Evolutionary conservation across 2,797 vertebrate species (phyloP).

Genomic region (Smutsia gigantea): DNA sequence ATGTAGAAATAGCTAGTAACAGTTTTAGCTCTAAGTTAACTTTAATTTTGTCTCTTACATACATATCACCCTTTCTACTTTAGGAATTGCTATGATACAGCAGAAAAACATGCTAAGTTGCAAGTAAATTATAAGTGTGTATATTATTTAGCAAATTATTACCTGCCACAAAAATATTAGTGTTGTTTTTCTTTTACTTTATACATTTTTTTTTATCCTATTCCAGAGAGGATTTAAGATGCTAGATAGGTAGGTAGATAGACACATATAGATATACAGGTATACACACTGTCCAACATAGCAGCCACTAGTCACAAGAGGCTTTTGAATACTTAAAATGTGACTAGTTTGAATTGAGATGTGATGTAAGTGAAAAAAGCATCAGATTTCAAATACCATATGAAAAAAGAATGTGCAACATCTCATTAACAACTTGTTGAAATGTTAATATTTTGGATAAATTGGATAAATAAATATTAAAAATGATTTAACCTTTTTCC

Average conservation of each 20-base stretch:
- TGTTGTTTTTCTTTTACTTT: background rate
- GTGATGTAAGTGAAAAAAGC: background rate
- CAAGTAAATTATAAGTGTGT: background rate
- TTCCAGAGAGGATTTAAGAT: background rate
- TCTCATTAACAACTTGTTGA: background rate
- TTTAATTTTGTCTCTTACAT: background rate
- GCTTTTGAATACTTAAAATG: background rate
- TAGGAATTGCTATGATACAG: background rate
- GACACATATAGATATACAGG: too few relatives aligned
- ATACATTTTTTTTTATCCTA: background rate
- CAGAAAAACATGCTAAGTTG: background rate
- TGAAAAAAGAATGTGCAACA: background rate
- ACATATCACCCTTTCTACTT: background rate
- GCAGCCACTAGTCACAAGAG: background rate
- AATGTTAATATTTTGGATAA: background rate
- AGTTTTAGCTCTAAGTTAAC: constrained; percentile 1
- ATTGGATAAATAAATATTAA: background rate
- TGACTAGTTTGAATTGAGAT: background rate
- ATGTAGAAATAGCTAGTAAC: background rate
- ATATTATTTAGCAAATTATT: background rate
- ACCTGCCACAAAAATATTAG: background rate
- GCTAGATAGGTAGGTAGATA: background rate
- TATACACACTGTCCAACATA: background rate
- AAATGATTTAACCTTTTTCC: background rate
- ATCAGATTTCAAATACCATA: background rate